phyloP scores from a whole-genome alignment of 2,113 vertebrate species.

The Rostratula benghalensis region DNA sequence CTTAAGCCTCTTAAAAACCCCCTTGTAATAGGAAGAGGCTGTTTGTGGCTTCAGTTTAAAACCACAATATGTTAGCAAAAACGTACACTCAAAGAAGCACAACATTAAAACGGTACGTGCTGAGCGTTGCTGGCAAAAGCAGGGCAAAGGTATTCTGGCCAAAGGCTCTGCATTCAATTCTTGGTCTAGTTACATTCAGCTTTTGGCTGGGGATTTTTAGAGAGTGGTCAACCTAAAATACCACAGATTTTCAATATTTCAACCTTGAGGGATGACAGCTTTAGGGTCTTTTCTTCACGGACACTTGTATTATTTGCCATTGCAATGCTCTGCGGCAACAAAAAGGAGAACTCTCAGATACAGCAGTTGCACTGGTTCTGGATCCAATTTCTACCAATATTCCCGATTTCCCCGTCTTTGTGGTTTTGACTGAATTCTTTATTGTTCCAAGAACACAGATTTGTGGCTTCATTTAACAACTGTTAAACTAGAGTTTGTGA shows the following conservation, averaged over 20 bases:
- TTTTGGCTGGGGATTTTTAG: background rate
- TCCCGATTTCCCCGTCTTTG: background rate
- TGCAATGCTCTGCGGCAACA: background rate
- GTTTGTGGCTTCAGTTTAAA: slow-evolving; percentile 55
- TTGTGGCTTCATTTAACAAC: slow-evolving; percentile 55
- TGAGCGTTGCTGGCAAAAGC: background rate
- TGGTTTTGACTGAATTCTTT: slow-evolving; percentile 49
- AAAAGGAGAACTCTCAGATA: background rate
- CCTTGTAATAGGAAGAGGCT: slow-evolving; percentile 31
- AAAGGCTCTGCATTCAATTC: background rate
- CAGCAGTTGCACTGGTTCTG: background rate
- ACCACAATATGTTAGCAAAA: slow-evolving; percentile 49
- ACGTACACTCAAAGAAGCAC: background rate
- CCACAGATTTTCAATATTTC: background rate
- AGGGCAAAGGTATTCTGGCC: background rate
- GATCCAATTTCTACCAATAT: slow-evolving; percentile 31
- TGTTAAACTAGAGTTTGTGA: slow-evolving; percentile 6
- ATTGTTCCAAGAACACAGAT: slow-evolving; percentile 42
- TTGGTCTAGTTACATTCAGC: background rate
- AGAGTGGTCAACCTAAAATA: background rate
- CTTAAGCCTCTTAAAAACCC: slow-evolving; percentile 32
- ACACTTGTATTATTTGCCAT: background rate
- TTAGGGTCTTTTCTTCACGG: background rate
- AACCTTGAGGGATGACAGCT: background rate
- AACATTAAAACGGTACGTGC: background rate